Conservation (phyloP, 2,888 invertebrate genomes). For the Ischnus inquisitorius region DNA sequence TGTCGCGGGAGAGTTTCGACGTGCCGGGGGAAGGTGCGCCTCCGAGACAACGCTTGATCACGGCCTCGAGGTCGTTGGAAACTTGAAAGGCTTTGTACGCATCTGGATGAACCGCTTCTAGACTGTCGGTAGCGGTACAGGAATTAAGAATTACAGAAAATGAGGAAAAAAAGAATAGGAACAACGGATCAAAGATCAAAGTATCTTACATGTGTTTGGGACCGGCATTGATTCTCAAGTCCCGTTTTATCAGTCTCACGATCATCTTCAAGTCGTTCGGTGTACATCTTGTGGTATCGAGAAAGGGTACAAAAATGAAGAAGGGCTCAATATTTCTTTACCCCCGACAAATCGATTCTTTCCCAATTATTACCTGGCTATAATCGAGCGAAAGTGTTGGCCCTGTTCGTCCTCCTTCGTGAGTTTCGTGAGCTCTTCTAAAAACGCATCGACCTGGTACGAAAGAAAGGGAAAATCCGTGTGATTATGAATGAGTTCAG, state of each 20-base stretch:
- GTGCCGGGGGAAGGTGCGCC: conserved; percentile 41
- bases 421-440: conserved; percentile 90
- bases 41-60: conserved; percentile 86
- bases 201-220: conserved; percentile 92
- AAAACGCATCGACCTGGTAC: conserved; percentile 89
- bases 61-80: conserved; percentile 92
- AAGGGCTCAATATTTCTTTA: conserved; percentile 17
- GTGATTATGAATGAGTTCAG: conserved; percentile 2
- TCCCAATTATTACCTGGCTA: conserved; percentile 84
- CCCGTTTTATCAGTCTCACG: conserved; percentile 95
- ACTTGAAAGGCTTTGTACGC: conserved; percentile 96
- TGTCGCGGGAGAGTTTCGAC: conserved; percentile 31
- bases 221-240: conserved; percentile 96
- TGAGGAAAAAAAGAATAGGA: conserved; percentile 28
- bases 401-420: conserved; percentile 96
- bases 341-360: conserved; percentile 1
- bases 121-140: conserved; percentile 79
- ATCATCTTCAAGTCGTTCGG: conserved; percentile 94
- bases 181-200: background rate
- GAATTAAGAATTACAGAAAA: conserved; percentile 23
- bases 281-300: conserved; percentile 88
- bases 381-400: conserved; percentile 90
- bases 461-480: background rate
- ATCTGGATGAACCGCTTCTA: conserved; percentile 94
- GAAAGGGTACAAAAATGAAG: background rate